A percentile compares a stretch with the other conserved stretches of the same genome.
phyloP scores from a whole-genome alignment of 2,888 invertebrate genomes.

The Malthinus flaveolus region DNA sequence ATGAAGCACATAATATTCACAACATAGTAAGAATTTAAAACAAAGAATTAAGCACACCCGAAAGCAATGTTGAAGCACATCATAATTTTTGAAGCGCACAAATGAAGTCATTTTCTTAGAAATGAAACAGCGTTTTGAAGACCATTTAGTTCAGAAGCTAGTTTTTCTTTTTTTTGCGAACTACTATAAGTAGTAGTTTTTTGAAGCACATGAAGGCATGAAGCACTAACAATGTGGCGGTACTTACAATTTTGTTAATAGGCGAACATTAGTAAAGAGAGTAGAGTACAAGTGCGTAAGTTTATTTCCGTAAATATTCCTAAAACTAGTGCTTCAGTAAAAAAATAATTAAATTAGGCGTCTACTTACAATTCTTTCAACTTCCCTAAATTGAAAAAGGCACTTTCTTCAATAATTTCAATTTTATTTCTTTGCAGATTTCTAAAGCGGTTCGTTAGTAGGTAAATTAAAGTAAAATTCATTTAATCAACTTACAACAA shows the following conservation, averaged over 20 bases:
- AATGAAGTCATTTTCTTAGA: too few species aligned
- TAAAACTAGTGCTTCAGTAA: neutral
- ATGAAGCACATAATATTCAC: too few species aligned
- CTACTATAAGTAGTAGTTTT: too few species aligned
- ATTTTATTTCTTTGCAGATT: slow-evolving; percentile 53
- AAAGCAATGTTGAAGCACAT: too few species aligned
- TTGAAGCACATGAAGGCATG: neutral
- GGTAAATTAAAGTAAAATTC: neutral
- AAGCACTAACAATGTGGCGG: neutral
- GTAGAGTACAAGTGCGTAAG: slow-evolving; percentile 1
- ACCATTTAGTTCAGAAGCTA: too few species aligned
- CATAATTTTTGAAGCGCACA: too few species aligned
- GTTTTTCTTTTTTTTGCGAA: too few species aligned
- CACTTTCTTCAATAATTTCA: slow-evolving; percentile 51
- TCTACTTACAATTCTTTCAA: slow-evolving; percentile 60
- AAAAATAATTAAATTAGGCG: neutral
- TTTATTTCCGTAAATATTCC: slow-evolving; percentile 19
- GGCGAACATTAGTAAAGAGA: slow-evolving; percentile 2
- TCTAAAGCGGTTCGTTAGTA: slow-evolving; percentile 35
- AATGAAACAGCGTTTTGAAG: too few species aligned
- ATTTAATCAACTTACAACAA: slow-evolving; percentile 54
- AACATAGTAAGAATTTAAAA: too few species aligned
- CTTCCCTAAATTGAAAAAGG: slow-evolving; percentile 53
- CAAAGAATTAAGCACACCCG: too few species aligned
- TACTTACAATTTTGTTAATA: slow-evolving; percentile 14